Percentiles rank a stretch among this genome's conserved stretches.
phyloP scores from a whole-genome alignment of 2,113 vertebrate genomes.

The Charina bottae region DNA sequence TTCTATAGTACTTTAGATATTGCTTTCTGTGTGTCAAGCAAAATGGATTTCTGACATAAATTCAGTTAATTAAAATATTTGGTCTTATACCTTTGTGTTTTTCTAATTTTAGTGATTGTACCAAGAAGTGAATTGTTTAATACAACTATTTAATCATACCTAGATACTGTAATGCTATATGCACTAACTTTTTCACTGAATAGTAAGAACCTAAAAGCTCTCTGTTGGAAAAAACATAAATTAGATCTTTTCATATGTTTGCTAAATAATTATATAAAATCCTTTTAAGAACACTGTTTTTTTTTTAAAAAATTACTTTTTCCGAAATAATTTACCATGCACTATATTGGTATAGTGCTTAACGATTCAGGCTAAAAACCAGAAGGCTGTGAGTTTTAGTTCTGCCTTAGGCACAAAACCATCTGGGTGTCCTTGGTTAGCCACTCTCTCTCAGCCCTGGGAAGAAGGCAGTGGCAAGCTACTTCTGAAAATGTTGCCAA shows the following conservation, averaged over 20 bases:
- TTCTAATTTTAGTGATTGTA: background rate
- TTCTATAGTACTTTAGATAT: background rate
- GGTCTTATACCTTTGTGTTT: background rate
- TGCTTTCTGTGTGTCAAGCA: background rate
- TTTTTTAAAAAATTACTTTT: background rate
- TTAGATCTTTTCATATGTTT: background rate
- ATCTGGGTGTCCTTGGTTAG: too few species aligned
- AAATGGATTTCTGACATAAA: background rate
- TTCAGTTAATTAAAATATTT: background rate
- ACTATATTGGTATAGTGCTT: too few species aligned
- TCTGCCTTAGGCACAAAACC: too few species aligned
- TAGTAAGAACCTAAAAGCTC: background rate
- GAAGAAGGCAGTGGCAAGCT: too few species aligned
- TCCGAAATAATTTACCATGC: background rate
- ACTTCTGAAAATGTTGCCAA: too few species aligned
- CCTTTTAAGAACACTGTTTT: background rate
- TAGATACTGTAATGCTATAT: too few species aligned
- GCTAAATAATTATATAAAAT: background rate
- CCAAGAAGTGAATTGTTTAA: background rate
- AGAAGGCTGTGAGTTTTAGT: too few species aligned
- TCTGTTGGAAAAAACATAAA: background rate
- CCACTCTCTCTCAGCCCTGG: too few species aligned
- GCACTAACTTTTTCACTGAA: background rate
- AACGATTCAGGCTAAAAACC: too few species aligned
- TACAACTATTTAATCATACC: too few species aligned